phyloP scores from a whole-genome alignment of 2,888 invertebrate genomes.

The Hypena proboscidalis region DNA sequence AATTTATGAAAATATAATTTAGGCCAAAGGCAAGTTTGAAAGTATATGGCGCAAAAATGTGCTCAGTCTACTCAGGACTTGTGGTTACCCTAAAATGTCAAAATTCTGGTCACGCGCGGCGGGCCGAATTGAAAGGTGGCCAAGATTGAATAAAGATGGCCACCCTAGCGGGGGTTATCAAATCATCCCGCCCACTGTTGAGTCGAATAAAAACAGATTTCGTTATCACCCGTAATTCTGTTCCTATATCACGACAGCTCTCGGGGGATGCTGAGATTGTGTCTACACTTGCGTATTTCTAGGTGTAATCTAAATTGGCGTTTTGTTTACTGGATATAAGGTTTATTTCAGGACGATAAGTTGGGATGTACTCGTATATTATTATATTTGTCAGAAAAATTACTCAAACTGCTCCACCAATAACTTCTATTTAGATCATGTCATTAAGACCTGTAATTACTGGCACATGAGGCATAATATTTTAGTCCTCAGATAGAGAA shows the following conservation, averaged over 20 bases:
- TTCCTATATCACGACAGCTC: constrained; percentile 28
- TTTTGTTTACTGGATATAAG: too few relatives aligned
- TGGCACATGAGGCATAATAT: too few relatives aligned
- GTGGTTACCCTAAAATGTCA: constrained; percentile 27
- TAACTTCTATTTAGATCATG: too few relatives aligned
- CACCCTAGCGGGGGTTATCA: constrained; percentile 39
- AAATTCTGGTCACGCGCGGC: constrained; percentile 60
- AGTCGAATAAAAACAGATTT: constrained; percentile 54
- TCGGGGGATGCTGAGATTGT: constrained; percentile 5
- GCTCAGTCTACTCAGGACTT: not conserved
- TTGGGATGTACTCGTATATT: too few relatives aligned
- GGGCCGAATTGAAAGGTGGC: constrained; percentile 67
- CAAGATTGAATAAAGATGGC: constrained; percentile 75
- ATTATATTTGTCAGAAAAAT: too few relatives aligned
- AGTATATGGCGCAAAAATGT: not conserved
- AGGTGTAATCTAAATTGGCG: too few relatives aligned
- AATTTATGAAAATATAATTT: not conserved
- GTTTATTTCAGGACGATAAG: too few relatives aligned
- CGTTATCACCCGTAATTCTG: constrained; percentile 43
- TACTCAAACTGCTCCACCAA: too few relatives aligned
- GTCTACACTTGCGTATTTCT: too few relatives aligned
- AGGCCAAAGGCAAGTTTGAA: not conserved
- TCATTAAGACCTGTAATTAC: too few relatives aligned
- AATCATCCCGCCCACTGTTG: constrained; percentile 40
- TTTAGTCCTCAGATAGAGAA: too few relatives aligned